Percentiles rank a stretch among this genome's conserved stretches.
Conservation (phyloP, 2,888 invertebrate genomes). For the Eugnorisma glareosa region DNA sequence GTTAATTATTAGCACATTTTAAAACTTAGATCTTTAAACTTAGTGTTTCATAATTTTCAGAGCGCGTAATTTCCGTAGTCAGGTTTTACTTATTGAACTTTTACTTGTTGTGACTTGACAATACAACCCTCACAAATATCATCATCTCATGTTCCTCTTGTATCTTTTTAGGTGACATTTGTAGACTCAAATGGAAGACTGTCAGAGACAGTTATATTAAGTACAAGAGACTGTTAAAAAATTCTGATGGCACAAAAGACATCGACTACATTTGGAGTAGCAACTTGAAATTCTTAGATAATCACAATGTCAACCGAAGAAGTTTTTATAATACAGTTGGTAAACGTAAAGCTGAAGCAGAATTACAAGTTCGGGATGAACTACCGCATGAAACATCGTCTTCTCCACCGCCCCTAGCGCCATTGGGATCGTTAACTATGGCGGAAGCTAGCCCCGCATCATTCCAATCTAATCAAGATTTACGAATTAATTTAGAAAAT, state of each 20-base stretch:
- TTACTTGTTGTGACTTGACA: background rate
- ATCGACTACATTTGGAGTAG: slow-evolving; percentile 69
- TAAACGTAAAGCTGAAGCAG: background rate
- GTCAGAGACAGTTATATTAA: slow-evolving; percentile 73
- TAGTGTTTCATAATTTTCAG: background rate
- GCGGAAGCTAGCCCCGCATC: slow-evolving; percentile 6
- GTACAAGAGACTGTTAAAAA: slow-evolving; percentile 66
- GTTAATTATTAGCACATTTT: background rate
- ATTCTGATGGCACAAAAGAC: slow-evolving; percentile 59
- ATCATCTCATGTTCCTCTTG: slow-evolving; percentile 5
- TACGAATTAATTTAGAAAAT: slow-evolving; percentile 6
- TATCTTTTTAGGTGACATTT: slow-evolving; percentile 66
- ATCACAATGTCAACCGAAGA: slow-evolving; percentile 53
- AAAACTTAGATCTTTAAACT: background rate
- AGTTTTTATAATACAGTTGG: slow-evolving; percentile 1
- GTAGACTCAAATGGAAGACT: slow-evolving; percentile 73
- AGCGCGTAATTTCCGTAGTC: background rate
- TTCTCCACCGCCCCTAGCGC: slow-evolving; percentile 46
- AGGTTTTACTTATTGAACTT: background rate
- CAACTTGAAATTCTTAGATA: slow-evolving; percentile 67
- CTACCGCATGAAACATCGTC: slow-evolving; percentile 15
- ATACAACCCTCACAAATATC: background rate
- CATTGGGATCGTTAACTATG: slow-evolving; percentile 22
- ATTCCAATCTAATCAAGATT: slow-evolving; percentile 25
- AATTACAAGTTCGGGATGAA: slow-evolving; percentile 15